Percentiles rank a stretch among this genome's conserved stretches.
Conservation (phyloP, 2,888 invertebrate species). For the Matsumyia berberina region DNA sequence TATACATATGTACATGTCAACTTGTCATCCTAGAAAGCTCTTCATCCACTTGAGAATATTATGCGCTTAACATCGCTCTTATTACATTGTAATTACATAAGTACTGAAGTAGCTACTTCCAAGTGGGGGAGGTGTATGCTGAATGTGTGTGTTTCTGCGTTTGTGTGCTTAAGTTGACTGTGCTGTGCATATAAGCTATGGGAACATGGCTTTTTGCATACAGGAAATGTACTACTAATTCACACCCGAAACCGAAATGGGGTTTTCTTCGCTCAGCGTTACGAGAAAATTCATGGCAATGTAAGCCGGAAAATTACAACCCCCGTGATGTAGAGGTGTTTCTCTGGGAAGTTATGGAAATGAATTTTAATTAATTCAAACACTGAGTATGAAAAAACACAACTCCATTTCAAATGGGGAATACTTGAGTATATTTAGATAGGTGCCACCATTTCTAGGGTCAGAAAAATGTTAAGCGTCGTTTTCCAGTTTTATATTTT, state of each 20-base stretch:
- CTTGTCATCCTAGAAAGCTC: slow-evolving; percentile 70
- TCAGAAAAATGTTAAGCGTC: too few relatives aligned
- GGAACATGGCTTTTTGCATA: slow-evolving; percentile 46
- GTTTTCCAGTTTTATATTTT: too few relatives aligned
- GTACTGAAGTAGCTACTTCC: slow-evolving; percentile 67
- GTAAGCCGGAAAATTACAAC: slow-evolving; percentile 50
- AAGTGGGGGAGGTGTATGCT: slow-evolving; percentile 36
- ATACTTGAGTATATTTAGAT: too few relatives aligned
- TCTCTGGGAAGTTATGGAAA: slow-evolving; percentile 41
- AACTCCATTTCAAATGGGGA: not conserved
- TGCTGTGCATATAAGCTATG: slow-evolving; percentile 6
- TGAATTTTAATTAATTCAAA: slow-evolving; percentile 67
- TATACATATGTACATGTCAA: slow-evolving; percentile 39
- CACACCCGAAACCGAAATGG: slow-evolving; percentile 38
- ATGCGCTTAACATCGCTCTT: slow-evolving; percentile 76
- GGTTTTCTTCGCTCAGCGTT: slow-evolving; percentile 22
- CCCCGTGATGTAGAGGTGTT: slow-evolving; percentile 27
- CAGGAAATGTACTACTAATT: slow-evolving; percentile 57
- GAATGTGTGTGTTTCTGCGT: slow-evolving; percentile 17
- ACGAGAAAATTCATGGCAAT: slow-evolving; percentile 51
- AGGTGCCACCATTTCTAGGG: too few relatives aligned
- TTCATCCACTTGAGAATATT: slow-evolving; percentile 75
- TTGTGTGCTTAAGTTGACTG: slow-evolving; percentile 20
- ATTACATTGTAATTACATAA: slow-evolving; percentile 77
- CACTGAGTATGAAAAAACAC: not conserved